Percentiles rank a stretch among this genome's conserved stretches.
Conservation (phyloP, 2,113 vertebrate species). For the Perca fluviatilis region DNA sequence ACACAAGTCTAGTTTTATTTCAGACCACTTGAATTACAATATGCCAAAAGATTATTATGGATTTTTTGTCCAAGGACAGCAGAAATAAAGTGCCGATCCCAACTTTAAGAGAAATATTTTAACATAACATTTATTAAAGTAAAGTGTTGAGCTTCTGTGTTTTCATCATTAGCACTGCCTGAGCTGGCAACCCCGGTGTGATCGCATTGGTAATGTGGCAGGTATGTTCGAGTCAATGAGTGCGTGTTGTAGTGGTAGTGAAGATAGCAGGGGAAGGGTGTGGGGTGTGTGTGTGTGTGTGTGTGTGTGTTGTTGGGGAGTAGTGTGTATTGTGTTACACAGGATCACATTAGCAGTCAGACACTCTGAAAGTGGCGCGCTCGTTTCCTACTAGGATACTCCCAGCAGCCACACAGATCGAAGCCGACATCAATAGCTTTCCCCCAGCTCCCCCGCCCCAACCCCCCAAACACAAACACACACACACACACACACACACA, state of each 20-base stretch:
- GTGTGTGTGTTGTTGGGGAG: not conserved
- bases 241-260: not conserved
- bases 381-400: conserved; percentile 65
- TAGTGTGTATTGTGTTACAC: conserved; percentile 66
- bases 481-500: conserved; percentile 1
- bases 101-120: too few species aligned
- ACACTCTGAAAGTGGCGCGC: conserved; percentile 50
- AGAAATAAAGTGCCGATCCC: too few species aligned
- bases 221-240: not conserved
- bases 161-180: not conserved
- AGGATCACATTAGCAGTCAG: conserved; percentile 72
- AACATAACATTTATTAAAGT: too few species aligned
- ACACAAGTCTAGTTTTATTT: too few species aligned
- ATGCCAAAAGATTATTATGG: too few species aligned
- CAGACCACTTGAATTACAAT: too few species aligned
- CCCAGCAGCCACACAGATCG: conserved; percentile 60
- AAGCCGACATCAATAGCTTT: conserved; percentile 59
- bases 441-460: conserved; percentile 14
- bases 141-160: conserved; percentile 10
- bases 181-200: conserved; percentile 1
- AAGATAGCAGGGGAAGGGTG: conserved; percentile 1
- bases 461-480: not conserved
- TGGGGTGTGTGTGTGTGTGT: not conserved
- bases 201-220: conserved; percentile 22
- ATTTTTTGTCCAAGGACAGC: too few species aligned